phyloP scores from a whole-genome alignment of 92 coral and sea anemone genomes.

The Phenganax marumi region DNA sequence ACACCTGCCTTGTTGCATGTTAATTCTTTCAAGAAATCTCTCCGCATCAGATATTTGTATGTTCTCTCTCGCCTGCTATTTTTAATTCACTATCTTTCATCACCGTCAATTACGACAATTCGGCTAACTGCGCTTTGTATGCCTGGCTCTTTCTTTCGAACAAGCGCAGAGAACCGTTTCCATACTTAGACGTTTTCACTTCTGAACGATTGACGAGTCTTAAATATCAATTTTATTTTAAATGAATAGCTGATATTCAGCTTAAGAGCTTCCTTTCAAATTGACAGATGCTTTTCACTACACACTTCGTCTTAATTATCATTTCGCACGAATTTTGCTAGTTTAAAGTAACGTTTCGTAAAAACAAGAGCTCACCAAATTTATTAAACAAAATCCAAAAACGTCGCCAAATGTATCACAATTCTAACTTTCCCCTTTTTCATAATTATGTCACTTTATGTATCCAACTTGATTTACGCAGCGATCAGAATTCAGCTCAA shows the following conservation, averaged over 20 bases:
- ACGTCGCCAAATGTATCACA: no score
- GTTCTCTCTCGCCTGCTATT: neutral
- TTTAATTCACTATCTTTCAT: conserved; percentile 12
- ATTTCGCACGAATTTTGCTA: neutral
- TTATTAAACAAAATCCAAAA: neutral
- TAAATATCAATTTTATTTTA: neutral
- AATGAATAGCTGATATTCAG: neutral
- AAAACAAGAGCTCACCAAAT: neutral
- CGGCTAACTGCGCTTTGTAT: no score
- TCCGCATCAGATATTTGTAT: conserved; percentile 14
- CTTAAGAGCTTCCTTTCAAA: neutral
- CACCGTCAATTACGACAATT: no score
- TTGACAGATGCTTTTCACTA: conserved; percentile 17
- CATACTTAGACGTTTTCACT: no score
- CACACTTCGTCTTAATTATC: neutral
- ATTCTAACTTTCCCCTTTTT: neutral
- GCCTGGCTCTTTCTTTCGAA: neutral
- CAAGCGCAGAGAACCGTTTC: neutral
- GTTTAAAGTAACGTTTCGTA: neutral
- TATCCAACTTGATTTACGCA: conserved; percentile 5
- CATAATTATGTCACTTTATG: neutral
- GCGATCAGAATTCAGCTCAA: neutral
- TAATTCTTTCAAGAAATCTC: conserved; percentile 1
- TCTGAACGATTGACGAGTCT: neutral
- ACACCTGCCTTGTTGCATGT: conserved; percentile 20